Base-by-base conservation (phyloP, 2,113 vertebrate species). In the Chascanopsetta lugubris region DNA sequence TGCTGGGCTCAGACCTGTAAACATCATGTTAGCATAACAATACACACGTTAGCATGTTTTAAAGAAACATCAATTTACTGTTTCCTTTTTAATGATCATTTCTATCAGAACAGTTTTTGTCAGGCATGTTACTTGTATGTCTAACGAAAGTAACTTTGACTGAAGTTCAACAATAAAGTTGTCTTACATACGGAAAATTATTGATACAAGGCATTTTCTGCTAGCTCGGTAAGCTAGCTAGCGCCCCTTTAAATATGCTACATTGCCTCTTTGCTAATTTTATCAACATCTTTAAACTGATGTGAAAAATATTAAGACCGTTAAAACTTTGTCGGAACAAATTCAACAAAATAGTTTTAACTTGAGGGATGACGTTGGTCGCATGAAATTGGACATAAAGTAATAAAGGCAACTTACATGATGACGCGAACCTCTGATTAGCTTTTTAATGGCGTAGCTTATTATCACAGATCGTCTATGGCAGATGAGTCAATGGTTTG, bases 1-100 rank as follows among this genome's bases (percentile, higher is more conserved):
- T 45, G 27, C 30, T 27, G 1, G 51, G 69, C 20, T 84, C 60
- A 43, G 53, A 51, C 85, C 83, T 90, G 15, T 7, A 20, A 18
- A 7, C n/a, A n/a, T n/a, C n/a, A n/a, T n/a, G 6, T 8, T 25
- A 25, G 21, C n/a, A n/a, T n/a, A n/a, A n/a, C n/a, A n/a, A n/a
- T n/a, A n/a, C n/a, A n/a, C n/a, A n/a, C n/a, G 25, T 17, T 20
- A 18, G 7, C 10, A 15, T 13, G 20, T 66, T 49, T 42, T 15
- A 36, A 12, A 2, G 13, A 38, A n/a, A 36, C 2, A 18, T 36
- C 5, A 0, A 27, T 34, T n/a, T 2, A n/a, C 3, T 4, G n/a
- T 21, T 18, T 25, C 13, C 34, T 38, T 4, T 29, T 24, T 43
- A 42, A 1, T 45, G 0, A 8, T 26, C 2, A 24, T 3, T 40